These are phyloP conservation scores for Potorous gilbertii DNA, from an alignment of 2,797 vertebrate species.

Conservation along the genomic window DNA sequence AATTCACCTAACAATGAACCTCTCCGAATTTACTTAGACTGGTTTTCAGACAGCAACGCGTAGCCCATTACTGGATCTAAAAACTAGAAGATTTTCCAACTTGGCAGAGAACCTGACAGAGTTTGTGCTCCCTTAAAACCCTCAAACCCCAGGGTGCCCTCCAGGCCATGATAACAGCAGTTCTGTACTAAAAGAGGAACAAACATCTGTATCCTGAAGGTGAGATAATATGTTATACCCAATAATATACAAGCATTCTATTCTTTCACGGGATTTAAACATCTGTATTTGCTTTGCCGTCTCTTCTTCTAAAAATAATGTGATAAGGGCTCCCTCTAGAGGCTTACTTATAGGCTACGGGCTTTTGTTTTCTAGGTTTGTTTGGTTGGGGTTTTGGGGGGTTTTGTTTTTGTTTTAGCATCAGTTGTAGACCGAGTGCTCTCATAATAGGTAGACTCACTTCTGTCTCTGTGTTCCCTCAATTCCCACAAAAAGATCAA, in stretches of 20 bases:
- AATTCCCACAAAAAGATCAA: neutral
- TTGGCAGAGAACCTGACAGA: neutral
- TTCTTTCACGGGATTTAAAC: slow-evolving; percentile 29
- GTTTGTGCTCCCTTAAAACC: neutral
- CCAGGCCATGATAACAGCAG: neutral
- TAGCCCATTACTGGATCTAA: neutral
- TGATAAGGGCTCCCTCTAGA: slow-evolving; percentile 83
- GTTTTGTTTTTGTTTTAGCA: neutral
- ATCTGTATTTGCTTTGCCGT: neutral
- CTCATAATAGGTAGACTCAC: neutral
- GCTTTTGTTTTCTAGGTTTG: neutral
- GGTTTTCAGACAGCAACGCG: neutral
- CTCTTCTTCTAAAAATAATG: slow-evolving; percentile 31
- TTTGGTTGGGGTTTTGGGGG: neutral
- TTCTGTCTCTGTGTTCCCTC: neutral
- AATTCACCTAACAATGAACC: neutral
- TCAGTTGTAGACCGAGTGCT: neutral
- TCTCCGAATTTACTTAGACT: neutral
- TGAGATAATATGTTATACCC: slow-evolving; percentile 22
- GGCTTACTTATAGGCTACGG: slow-evolving; percentile 47
- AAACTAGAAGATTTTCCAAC: neutral
- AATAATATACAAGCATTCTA: slow-evolving; percentile 43
- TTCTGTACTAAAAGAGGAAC: neutral
- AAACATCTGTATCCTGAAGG: neutral
- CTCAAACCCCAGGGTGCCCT: neutral